phyloP scores from a whole-genome alignment of 2,888 invertebrate genomes.

The Orchesellides sinensis region DNA sequence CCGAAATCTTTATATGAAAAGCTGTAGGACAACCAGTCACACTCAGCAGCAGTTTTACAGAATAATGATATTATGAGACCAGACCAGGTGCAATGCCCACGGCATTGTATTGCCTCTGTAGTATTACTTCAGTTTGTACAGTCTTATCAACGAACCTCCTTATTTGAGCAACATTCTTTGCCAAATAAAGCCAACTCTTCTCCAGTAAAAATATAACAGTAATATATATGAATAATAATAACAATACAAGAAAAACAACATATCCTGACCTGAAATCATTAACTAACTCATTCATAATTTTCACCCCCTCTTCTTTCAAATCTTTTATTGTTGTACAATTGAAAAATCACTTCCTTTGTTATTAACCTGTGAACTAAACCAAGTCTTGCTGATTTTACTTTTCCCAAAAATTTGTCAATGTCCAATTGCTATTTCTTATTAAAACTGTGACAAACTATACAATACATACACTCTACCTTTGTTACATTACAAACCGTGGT shows the following conservation, averaged over 20 bases:
- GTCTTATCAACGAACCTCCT: slow-evolving; percentile 26
- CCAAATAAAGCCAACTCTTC: slow-evolving; percentile 12
- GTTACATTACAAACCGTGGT: no score
- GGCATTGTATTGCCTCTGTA: slow-evolving; percentile 59
- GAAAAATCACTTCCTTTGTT: slow-evolving; percentile 43
- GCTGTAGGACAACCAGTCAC: slow-evolving; percentile 43
- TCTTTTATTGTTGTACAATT: no score
- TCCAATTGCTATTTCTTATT: not conserved
- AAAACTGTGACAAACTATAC: no score
- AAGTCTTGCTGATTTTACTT: slow-evolving; percentile 26
- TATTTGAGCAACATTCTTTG: not conserved
- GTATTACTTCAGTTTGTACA: no score
- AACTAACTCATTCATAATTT: slow-evolving; percentile 52
- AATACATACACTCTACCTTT: no score
- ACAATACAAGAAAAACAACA: slow-evolving; percentile 25
- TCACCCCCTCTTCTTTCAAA: slow-evolving; percentile 21
- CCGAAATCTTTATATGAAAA: slow-evolving; percentile 41
- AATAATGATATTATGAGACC: slow-evolving; percentile 56
- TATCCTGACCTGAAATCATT: slow-evolving; percentile 62
- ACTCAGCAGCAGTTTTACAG: slow-evolving; percentile 23
- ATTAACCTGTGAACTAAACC: slow-evolving; percentile 14
- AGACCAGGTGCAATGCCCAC: slow-evolving; percentile 73
- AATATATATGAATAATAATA: no score
- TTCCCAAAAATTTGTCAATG: not conserved
- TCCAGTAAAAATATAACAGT: no score